Base-by-base conservation (phyloP, 1,140 invertebrate species). In the Drosophila ironensis region DNA sequence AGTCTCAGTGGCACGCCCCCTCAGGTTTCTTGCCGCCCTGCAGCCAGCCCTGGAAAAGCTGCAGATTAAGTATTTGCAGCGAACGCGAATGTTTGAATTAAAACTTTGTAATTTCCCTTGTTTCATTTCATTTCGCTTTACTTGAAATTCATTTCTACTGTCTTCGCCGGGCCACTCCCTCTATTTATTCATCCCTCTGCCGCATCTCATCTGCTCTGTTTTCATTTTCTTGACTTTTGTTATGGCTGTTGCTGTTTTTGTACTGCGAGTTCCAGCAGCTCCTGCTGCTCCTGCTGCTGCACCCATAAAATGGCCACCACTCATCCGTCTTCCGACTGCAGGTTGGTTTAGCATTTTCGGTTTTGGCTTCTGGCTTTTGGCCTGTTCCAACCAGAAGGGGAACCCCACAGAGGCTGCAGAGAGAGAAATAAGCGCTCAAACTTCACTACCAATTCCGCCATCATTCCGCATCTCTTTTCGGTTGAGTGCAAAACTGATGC, bases 81-180 rank as follows among this genome's bases (percentile, higher is more conserved):
- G 80, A 84, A 86, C 80, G 78, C 74, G 78, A 84, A 75, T 84
- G 71, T 80, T 84, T 86, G 80, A 86, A 86, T 86, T 86, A 86
- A 86, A 86, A 86, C 80, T 86, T 86, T 86, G 80, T 86, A 86
- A 86, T 86, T 86, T 86, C 80, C 80, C 80, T 80, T 86, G 80
- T 86, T 86, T 86, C 80, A 86, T 86, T 84, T 86, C 74, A 86
- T 86, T 86, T 86, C 80, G 80, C 57, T 63, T 86, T 75, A 78
- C 78, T 82, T 70, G 69, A 82, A 84, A 82, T 82, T 84, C 78
- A 82, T 82, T 82, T 82, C 77, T 57, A 72, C 68, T 61, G 78
- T 70, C 80, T 74, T 56, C 54, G 37, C 20, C 27, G 12, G 42
- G 20, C 56, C 61, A 54, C 42, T 37, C 16, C 35, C 38, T 37